Evolutionary conservation across 2,113 vertebrate genomes (phyloP), one percentile per base, ranked within the genome.

Genomic region (Aplodontia rufa): DNA sequence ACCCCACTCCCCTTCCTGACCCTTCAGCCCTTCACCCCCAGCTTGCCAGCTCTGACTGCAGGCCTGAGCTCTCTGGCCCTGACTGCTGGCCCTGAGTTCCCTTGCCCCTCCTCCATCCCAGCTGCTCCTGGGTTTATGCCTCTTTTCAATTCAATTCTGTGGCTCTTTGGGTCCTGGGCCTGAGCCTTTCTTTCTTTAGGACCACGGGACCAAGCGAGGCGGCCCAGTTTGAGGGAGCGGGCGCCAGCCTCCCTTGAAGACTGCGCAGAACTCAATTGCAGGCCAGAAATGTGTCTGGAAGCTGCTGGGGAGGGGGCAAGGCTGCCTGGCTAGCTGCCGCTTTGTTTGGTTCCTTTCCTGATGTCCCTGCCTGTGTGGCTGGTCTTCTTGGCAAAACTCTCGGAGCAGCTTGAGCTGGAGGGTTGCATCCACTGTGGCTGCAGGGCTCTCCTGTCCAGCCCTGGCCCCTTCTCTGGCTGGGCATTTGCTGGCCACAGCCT

Each of bases 201-300:
- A 81, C 60, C 6, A 90, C 0, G 49, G 60, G 96, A 87, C 79
- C 35, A 5, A 37, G 30, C 0, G 0, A 53, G 45, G 91, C 81
- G 82, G 93, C 92, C 74, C 83, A 83, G 74, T 79, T 62, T 9
- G 68, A 47, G 60, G 89, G 45, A 20, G 8, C 9, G 3, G 96
- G 94, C 19, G 92, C 93, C 71, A 2, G 74, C 80, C 95, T 72
- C 94, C 95, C 83, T 90, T 0, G n/a, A 71, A 62, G 85, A 69
- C 94, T 76, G 74, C 75, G 85, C 2, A 40, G 76, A 7, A 47
- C 94, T 84, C 11, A 17, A 74, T 5, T 1, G 22, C 0, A 1
- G 94, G 90, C 83, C 88, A 87, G 91, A 60, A 84, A 76, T 6
- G 13, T 13, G 42, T 55, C 80, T 62, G 76, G 32, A 75, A 35